Conservation (phyloP, 2,797 vertebrate genomes). For the Oophaga sylvatica region DNA sequence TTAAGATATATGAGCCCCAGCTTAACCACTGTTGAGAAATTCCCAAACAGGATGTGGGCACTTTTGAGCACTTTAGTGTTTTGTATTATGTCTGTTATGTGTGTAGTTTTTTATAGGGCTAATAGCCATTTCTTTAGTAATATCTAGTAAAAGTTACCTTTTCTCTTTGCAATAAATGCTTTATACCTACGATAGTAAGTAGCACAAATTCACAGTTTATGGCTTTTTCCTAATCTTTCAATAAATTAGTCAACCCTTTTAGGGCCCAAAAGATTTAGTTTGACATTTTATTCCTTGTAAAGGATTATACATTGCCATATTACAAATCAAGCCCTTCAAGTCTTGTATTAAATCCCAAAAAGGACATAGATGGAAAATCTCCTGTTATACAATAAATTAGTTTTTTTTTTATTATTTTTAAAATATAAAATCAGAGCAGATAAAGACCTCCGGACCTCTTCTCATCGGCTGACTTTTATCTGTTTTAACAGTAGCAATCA, state of each 20-base stretch:
- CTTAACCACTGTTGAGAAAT: too few relatives aligned
- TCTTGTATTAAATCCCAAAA: not conserved
- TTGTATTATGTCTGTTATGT: too few relatives aligned
- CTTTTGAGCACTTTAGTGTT: too few relatives aligned
- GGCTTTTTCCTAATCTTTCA: not conserved
- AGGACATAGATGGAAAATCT: not conserved
- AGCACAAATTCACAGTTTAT: not conserved
- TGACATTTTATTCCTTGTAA: not conserved
- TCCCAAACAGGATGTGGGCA: too few relatives aligned
- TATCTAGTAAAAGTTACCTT: too few relatives aligned
- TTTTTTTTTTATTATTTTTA: not conserved
- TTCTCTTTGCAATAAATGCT: too few relatives aligned
- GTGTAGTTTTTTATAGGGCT: too few relatives aligned
- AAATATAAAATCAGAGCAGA: slow-evolving; percentile 2
- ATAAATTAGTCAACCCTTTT: not conserved
- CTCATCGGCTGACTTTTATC: slow-evolving; percentile 29
- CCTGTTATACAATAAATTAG: not conserved
- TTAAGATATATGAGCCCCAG: too few relatives aligned
- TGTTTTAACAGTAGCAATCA: slow-evolving; percentile 20
- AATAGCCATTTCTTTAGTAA: too few relatives aligned
- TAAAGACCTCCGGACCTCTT: slow-evolving; percentile 3
- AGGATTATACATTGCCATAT: not conserved
- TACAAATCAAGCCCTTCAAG: not conserved
- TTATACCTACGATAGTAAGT: not conserved
- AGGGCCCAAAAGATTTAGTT: not conserved